Evolutionary conservation across 1,140 invertebrate species (phyloP), one percentile per base, ranked within the genome.

Genomic region (Stratiolaelaps scimitus): DNA sequence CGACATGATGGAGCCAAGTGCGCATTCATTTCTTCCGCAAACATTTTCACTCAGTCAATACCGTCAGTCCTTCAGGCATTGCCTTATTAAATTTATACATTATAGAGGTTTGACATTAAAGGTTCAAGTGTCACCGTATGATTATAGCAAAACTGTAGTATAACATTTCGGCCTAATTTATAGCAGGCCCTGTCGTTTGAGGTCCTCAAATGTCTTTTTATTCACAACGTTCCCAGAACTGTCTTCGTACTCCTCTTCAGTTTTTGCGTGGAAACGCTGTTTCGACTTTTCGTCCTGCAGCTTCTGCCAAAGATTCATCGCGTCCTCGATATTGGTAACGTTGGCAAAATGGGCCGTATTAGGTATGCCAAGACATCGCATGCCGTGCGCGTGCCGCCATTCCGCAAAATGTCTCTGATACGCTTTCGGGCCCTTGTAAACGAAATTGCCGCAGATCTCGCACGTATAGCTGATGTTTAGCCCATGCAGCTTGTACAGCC

Each of bases 291-390:
- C 88, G 10, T 84, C 81, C 76, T 96, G 97, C 1, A 98, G 79
- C 77, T 96, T 97, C 72, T 95, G 89, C 95, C 95, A 98, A 47
- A 98, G 78, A 56, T 88, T 87, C 46, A 98, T 79, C 4, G 96
- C 96, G 79, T 99, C 96, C 77, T 98, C 93, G 73, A 99, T 98
- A 71, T 93, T 89, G 7, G 95, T 98, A 6, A 99, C 94, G 77
- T 98, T 98, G 7, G 96, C 94, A 81, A 99, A 99, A 80, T 99
- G 96, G 10, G 96, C 94, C 0, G 96, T 99, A 76, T 99, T 99
- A 0, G 95, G 95, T 72, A 99, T 98, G 7, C 95, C 93, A 1
- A 99, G 80, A 78, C 96, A 99, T 6, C 92, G 79, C 95, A 99
- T 98, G 19, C 95, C 95, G 77, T 99, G 94, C 34, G 96, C 94